These are phyloP conservation scores for Cataglyphis livida DNA, from an alignment of 2,888 invertebrate genomes.

Conservation along the genomic window DNA sequence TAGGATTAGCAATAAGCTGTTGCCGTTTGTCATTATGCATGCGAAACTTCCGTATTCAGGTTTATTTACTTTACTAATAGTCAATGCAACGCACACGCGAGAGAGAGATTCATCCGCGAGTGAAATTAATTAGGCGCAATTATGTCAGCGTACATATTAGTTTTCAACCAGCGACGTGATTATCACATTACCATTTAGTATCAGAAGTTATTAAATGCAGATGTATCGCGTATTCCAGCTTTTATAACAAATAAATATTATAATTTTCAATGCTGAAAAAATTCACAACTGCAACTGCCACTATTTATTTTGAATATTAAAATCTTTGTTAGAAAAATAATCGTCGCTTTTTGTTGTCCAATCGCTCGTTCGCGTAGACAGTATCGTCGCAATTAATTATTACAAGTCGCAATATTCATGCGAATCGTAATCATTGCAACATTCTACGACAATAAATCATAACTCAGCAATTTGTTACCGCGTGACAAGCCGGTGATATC, in stretches of 20 bases:
- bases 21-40: slow-evolving; percentile 38
- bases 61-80: slow-evolving; percentile 51
- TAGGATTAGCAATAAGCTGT: slow-evolving; percentile 44
- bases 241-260: neutral
- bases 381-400: slow-evolving; percentile 38
- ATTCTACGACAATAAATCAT: slow-evolving; percentile 22
- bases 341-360: neutral
- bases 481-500: slow-evolving; percentile 21
- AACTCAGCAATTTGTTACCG: slow-evolving; percentile 25
- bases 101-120: slow-evolving; percentile 32
- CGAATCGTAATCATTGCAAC: slow-evolving; percentile 21
- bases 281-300: neutral
- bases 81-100: slow-evolving; percentile 34
- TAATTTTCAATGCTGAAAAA: neutral
- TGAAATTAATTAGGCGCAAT: slow-evolving; percentile 47
- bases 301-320: neutral
- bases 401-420: neutral
- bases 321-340: neutral
- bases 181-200: slow-evolving; percentile 28
- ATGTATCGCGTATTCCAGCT: neutral
- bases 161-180: slow-evolving; percentile 21
- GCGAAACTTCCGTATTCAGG: slow-evolving; percentile 44
- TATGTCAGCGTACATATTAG: slow-evolving; percentile 34
- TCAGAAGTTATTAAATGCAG: neutral
- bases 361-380: neutral